Base-by-base conservation (phyloP, 2,888 invertebrate species). In the Sylvicola fuscatus region DNA sequence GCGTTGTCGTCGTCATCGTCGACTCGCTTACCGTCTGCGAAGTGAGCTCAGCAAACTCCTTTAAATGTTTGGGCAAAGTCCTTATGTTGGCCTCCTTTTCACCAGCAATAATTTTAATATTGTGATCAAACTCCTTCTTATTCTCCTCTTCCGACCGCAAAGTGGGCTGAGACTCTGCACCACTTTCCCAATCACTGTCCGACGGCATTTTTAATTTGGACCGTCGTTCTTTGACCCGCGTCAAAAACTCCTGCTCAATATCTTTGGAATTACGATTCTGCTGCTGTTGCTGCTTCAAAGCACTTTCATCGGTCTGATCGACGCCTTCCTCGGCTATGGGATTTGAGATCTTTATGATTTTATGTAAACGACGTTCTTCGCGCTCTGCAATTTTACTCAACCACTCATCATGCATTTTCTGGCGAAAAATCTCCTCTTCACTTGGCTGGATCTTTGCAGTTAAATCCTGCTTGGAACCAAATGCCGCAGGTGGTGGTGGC, bases 341-440 rank as follows among this genome's bases (percentile, higher is more conserved):
- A 46, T 72, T 69, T 1, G 79, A 75, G 39, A 84, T 71, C 63
- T 81, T 82, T 12, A 86, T 76, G 14, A 83, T 69, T 58, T 80
- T 82, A 36, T 79, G 73, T 40, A 78, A 70, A 45, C 77, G 77
- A 32, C 86, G 65, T 48, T 83, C 76, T 46, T 79, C 72, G 10
- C 82, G 66, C 51, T 79, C 77, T 4, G 76, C 71, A 47, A 84
- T 74, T 57, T 83, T 77, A 48, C 66, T 64, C 50, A 82, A 68
- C 59, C 83, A 84, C 53, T 84, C 84, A 45, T 78, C 68, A 56
- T 80, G 84, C 83, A 86, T 84, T 56, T 74, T 72, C 43, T 77
- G 74, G 6, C 83, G 69, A 45, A 79, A 70, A 30, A 70, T 62
- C 53, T 83, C 80, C 41, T 70, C 70, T 52, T 82, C 77, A 33